Base-by-base conservation (phyloP, 2,888 invertebrate genomes). In the Calameuta pallipes region DNA sequence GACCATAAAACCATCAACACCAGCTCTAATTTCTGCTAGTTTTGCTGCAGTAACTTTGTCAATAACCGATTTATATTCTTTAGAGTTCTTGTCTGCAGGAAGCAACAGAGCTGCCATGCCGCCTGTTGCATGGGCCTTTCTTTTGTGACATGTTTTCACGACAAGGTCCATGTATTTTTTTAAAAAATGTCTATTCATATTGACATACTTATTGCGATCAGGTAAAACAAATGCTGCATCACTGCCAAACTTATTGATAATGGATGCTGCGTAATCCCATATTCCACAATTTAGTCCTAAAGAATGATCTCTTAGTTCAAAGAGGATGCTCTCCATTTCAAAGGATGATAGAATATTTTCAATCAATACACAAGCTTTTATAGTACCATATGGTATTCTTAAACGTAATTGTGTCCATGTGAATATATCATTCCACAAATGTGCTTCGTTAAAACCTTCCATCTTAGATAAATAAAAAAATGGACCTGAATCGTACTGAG, bases 381-480 rank as follows among this genome's bases (percentile, higher is more conserved):
- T 94, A 1, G 94, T 94, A 37, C 95, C 94, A 73, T 92, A 91
- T 0, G 94, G 94, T 37, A 96, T 87, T 0, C 91, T 92, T 0
- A 95, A 89, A 85, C 92, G 91, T 0, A 91, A 88, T 87, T 94
- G 94, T 3, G 94, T 89, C 94, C 94, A 95, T 11, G 93, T 87
- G 85, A 96, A 95, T 82, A 95, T 94, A 12, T 94, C 93, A 83
- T 95, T 94, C 96, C 96, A 96, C 4, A 96, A 90, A 80, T 91
- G 89, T 0, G 95, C 95, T 89, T 96, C 96, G 0, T 92, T 90
- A 3, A 94, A 92, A 2, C 94, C 93, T 90, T 96, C 95, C 68
- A 96, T 82, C 89, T 95, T 96, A 0, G 95, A 95, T n/a, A 96
- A 91, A 87, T 96, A 96, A 89, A 95, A 95, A 86, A 93, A 95